A percentile compares a stretch with the other conserved stretches of the same genome.
These are phyloP conservation scores for Odocoileus virginianus DNA, from an alignment of 2,113 vertebrate species.

Conservation along the genomic window DNA sequence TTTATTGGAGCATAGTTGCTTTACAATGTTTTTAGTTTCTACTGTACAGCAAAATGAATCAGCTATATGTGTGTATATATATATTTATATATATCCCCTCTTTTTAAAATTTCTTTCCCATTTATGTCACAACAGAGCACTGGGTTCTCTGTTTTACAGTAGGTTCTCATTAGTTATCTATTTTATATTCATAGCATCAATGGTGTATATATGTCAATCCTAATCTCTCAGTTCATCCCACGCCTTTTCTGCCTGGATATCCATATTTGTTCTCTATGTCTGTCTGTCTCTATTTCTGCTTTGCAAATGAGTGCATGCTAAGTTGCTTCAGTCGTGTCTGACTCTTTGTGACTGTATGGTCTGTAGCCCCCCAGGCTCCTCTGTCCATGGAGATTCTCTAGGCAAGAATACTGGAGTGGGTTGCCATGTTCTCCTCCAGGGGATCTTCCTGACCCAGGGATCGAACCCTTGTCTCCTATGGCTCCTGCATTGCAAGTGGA, in stretches of 20 bases:
- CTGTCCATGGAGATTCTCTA: background rate
- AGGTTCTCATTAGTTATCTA: background rate
- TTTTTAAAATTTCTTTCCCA: background rate
- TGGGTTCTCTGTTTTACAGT: background rate
- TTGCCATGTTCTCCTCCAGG: background rate
- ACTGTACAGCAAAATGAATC: background rate
- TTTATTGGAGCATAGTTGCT: background rate
- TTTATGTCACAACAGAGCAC: background rate
- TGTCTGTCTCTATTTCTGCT: background rate
- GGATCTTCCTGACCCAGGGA: background rate
- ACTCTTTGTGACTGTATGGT: background rate
- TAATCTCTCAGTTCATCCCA: background rate
- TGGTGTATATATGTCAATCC: background rate
- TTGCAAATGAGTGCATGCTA: fast-evolving
- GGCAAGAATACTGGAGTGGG: background rate
- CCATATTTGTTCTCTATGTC: background rate
- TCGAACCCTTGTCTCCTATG: background rate
- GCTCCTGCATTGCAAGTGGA: background rate
- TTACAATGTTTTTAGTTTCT: background rate
- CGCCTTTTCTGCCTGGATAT: background rate
- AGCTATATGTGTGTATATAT: background rate
- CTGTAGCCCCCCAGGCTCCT: background rate
- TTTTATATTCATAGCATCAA: background rate
- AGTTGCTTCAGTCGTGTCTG: background rate
- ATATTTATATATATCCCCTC: background rate